These are phyloP conservation scores for Alcedo atthis DNA, from an alignment of 2,797 vertebrate genomes.

Conservation along the genomic window DNA sequence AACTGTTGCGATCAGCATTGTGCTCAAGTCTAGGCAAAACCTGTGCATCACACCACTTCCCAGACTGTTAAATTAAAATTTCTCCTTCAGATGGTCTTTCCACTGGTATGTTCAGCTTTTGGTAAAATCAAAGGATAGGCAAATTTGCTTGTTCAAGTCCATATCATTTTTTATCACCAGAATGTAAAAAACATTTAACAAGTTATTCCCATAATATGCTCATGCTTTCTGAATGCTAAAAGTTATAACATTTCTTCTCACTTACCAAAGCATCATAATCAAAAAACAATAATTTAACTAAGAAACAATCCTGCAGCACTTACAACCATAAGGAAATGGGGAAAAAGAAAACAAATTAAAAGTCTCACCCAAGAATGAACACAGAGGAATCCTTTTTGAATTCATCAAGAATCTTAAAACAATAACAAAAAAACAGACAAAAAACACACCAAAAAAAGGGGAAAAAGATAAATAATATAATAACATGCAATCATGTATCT, in stretches of 20 bases:
- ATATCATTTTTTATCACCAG: not conserved
- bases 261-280: not conserved
- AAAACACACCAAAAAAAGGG: not conserved
- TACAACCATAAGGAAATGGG: not conserved
- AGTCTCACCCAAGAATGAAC: slow-evolving; percentile 94
- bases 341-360: not conserved
- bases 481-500: not conserved
- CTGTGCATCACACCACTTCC: not conserved
- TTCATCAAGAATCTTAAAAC: slow-evolving; percentile 90
- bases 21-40: not conserved
- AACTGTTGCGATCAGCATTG: not conserved
- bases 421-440: not conserved
- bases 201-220: not conserved
- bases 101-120: not conserved
- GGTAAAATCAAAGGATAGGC: not conserved
- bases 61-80: not conserved
- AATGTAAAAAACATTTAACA: not conserved
- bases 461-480: not conserved
- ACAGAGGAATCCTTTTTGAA: slow-evolving; percentile 93
- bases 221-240: not conserved
- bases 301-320: not conserved
- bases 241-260: not conserved
- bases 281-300: not conserved
- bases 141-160: not conserved
- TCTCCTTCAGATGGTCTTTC: not conserved